Base-by-base conservation (phyloP, 1,140 invertebrate species). In the Cydia splendana region DNA sequence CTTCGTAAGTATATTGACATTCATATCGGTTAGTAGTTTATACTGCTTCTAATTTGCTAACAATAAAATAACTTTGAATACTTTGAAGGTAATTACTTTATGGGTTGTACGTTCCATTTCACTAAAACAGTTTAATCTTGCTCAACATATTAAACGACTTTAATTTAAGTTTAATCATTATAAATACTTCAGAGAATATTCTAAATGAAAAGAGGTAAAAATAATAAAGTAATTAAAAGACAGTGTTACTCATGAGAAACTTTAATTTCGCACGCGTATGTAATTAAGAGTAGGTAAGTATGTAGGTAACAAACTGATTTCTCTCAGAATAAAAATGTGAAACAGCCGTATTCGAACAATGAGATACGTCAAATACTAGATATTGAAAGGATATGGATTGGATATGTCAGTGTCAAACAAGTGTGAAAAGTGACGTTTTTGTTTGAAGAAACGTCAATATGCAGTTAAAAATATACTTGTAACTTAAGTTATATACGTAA, bases 321-420 rank as follows among this genome's bases (percentile, higher is more conserved):
- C 30, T 67, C 65, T 67, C 30, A 67, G 15, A 42, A 18, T 67
- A 53, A 38, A 71, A 38, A 71, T 38, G 67, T 71, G 34, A 71
- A 71, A n/a, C n/a, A n/a, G n/a, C n/a, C n/a, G n/a, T n/a, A n/a
- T n/a, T n/a, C n/a, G n/a, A n/a, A n/a, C n/a, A n/a, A n/a, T n/a
- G n/a, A n/a, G n/a, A n/a, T n/a, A n/a, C n/a, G n/a, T n/a, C n/a
- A n/a, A n/a, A n/a, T n/a, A n/a, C n/a, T n/a, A n/a, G n/a, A n/a
- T n/a, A n/a, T n/a, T n/a, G n/a, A n/a, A n/a, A n/a, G n/a, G n/a
- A n/a, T n/a, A n/a, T n/a, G n/a, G n/a, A n/a, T n/a, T n/a, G n/a
- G n/a, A n/a, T n/a, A n/a, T n/a, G n/a, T n/a, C n/a, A n/a, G n/a
- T n/a, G n/a, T n/a, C n/a, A n/a, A n/a, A n/a, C n/a, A n/a, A n/a